Evolutionary conservation across 2,797 vertebrate species (phyloP).

Genomic region (Gallinago stenura): DNA sequence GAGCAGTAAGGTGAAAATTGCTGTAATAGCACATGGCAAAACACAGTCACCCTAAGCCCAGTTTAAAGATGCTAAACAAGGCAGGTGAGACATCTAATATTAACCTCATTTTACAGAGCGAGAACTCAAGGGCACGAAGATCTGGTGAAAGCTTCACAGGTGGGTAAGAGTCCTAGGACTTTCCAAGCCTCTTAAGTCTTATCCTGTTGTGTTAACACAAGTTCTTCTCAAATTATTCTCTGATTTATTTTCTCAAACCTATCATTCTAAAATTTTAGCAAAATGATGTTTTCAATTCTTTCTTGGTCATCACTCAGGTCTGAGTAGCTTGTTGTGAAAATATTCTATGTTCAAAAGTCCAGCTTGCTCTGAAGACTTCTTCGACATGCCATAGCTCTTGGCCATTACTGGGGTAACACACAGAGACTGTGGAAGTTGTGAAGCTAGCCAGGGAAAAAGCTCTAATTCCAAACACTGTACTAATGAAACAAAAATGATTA

Average conservation of each 20-base stretch:
- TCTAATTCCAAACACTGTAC: background rate
- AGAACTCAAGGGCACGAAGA: background rate
- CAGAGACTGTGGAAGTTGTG: background rate
- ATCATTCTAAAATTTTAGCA: background rate
- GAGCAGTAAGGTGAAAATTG: background rate
- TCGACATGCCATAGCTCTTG: background rate
- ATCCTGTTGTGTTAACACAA: background rate
- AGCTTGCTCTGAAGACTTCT: background rate
- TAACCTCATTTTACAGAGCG: background rate
- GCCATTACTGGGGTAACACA: background rate
- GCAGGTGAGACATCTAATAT: background rate
- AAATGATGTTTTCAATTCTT: background rate
- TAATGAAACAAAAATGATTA: background rate
- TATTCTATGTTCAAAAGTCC: background rate
- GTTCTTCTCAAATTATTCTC: background rate
- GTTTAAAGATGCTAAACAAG: background rate
- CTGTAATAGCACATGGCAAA: background rate
- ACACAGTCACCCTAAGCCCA: background rate
- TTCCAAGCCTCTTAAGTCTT: background rate
- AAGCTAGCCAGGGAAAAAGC: background rate
- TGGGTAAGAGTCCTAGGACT: background rate
- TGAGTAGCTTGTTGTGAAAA: background rate
- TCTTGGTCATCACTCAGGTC: background rate
- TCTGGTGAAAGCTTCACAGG: background rate
- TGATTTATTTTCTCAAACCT: background rate